These are phyloP conservation scores for Beris morrisii DNA, from an alignment of 2,888 invertebrate genomes.

Conservation along the genomic window DNA sequence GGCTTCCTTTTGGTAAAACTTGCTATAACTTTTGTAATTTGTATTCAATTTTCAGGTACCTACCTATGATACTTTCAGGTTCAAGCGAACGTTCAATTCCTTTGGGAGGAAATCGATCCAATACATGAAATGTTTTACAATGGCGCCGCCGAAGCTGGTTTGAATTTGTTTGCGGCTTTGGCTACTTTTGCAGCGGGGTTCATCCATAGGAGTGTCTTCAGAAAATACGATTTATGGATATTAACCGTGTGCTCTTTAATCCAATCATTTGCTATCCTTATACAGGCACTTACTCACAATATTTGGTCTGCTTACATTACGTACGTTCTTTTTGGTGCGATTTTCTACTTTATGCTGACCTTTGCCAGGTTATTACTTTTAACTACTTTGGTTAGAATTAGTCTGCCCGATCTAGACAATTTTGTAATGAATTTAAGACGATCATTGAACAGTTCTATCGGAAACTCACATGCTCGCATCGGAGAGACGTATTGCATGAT, in stretches of 20 bases:
- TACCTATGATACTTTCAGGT: conserved; percentile 41
- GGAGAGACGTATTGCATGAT: too few relatives aligned
- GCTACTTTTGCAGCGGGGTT: conserved; percentile 59
- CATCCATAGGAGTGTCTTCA: conserved; percentile 56
- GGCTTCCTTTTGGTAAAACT: conserved; percentile 64
- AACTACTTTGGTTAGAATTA: too few relatives aligned
- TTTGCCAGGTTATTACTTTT: conserved; percentile 62
- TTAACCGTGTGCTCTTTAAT: conserved; percentile 57
- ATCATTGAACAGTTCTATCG: too few relatives aligned
- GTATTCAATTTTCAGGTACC: conserved; percentile 26
- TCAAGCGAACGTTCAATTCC: conserved; percentile 71
- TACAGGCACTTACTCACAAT: conserved; percentile 57
- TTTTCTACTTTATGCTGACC: conserved; percentile 74
- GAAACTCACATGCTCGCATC: too few relatives aligned
- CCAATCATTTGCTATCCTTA: conserved; percentile 56
- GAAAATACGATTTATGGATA: conserved; percentile 56
- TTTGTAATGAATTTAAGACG: too few relatives aligned
- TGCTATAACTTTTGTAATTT: not conserved
- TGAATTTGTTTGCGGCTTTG: conserved; percentile 62
- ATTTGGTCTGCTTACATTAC: conserved; percentile 66
- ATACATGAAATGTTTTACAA: conserved; percentile 61
- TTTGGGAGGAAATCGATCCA: conserved; percentile 74
- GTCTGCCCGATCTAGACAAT: too few relatives aligned
- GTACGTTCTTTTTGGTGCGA: conserved; percentile 66
- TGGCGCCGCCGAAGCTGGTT: conserved; percentile 70